These are phyloP conservation scores for Camelus bactrianus DNA, from an alignment of 2,113 vertebrate species.

Conservation along the genomic window DNA sequence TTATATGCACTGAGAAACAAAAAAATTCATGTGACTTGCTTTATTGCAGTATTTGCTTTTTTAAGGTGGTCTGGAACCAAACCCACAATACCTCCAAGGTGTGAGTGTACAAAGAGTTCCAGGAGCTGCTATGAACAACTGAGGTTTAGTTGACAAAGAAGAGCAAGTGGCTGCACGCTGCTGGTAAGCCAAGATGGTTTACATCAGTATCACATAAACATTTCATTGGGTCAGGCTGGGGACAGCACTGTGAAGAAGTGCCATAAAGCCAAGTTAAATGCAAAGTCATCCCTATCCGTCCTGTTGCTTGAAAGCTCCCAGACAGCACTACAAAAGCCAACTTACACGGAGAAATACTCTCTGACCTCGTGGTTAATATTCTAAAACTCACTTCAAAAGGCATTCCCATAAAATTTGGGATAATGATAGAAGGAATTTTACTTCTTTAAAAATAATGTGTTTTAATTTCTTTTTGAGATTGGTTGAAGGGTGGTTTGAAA, in stretches of 20 bases:
- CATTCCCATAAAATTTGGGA: background rate
- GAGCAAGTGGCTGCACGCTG: background rate
- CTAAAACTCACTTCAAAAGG: constrained; percentile 59
- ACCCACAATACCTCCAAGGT: background rate
- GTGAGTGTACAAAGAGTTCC: background rate
- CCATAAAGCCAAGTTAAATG: background rate
- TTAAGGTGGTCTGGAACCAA: background rate
- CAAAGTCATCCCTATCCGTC: background rate
- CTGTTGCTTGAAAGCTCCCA: background rate
- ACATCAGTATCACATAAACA: background rate
- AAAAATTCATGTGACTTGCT: background rate
- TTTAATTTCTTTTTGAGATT: constrained; percentile 65
- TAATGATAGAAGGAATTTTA: constrained; percentile 51
- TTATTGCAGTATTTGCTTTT: background rate
- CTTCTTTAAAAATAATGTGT: constrained; percentile 41
- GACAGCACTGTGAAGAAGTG: background rate
- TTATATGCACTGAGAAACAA: background rate
- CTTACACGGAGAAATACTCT: constrained; percentile 24
- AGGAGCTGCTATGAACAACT: background rate
- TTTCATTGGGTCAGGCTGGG: background rate
- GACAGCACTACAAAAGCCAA: background rate
- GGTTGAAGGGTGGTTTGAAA: constrained; percentile 24
- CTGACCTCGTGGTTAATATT: constrained; percentile 34
- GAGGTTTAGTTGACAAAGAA: background rate
- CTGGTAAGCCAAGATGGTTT: background rate